A percentile compares a stretch with the other conserved stretches of the same genome.
phyloP scores from a whole-genome alignment of 2,113 vertebrate species.

The Rattus rattus region DNA sequence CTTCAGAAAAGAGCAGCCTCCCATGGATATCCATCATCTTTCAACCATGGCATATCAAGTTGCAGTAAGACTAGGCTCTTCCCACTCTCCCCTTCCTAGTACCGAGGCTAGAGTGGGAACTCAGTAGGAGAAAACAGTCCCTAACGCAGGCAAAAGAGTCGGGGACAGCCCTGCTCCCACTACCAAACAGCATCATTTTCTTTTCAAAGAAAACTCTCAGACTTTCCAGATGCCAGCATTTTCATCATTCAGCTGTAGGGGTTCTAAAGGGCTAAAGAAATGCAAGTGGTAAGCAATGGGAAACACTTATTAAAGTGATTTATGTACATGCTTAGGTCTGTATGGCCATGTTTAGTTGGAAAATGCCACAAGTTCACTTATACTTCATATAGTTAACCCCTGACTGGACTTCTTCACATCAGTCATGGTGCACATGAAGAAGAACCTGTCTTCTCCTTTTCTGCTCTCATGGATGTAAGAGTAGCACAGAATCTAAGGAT shows the following conservation, averaged over 20 bases:
- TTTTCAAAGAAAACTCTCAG: conserved; percentile 46
- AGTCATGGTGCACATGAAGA: not conserved
- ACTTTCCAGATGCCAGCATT: not conserved
- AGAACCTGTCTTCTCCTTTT: not conserved
- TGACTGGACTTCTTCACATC: not conserved
- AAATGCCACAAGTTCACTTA: not conserved
- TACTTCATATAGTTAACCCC: conserved; percentile 37
- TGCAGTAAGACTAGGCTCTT: not conserved
- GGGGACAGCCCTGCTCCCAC: not conserved
- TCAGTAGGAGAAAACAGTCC: not conserved
- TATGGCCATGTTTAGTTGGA: not conserved
- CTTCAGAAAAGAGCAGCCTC: not conserved
- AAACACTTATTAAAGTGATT: not conserved
- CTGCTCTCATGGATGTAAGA: not conserved
- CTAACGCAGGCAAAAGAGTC: not conserved
- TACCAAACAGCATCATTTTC: conserved; percentile 41
- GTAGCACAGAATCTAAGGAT: not conserved
- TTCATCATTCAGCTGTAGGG: not conserved
- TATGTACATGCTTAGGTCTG: not conserved
- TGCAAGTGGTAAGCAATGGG: not conserved
- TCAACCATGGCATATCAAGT: not conserved
- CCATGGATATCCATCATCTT: not conserved
- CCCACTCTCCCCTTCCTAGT: too few species aligned
- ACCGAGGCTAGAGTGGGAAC: not conserved
- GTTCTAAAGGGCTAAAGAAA: not conserved